Conservation (phyloP, 2,113 vertebrate species). For the Tragelaphus imberbis region DNA sequence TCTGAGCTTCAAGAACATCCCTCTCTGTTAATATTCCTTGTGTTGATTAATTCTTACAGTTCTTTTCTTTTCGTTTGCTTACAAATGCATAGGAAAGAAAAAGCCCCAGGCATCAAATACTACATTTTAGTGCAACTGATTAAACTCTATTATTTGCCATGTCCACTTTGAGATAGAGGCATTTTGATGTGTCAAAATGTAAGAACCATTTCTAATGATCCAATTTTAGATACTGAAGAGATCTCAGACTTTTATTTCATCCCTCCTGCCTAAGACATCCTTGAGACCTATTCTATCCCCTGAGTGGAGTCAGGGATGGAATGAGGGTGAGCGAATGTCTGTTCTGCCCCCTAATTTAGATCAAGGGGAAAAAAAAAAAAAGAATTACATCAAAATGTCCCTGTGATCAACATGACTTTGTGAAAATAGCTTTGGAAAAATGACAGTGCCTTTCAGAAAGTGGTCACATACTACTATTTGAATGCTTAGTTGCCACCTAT, state of each 20-base stretch:
- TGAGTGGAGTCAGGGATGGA: background rate
- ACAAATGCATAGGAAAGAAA: background rate
- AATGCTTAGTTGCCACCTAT: background rate
- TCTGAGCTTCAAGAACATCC: background rate
- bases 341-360: background rate
- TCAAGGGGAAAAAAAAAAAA: background rate
- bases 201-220: background rate
- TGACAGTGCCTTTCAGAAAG: background rate
- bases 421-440: background rate
- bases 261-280: background rate
- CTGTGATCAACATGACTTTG: background rate
- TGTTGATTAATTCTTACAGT: background rate
- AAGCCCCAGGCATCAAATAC: background rate
- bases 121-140: background rate
- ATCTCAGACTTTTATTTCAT: background rate
- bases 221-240: background rate
- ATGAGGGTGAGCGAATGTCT: background rate
- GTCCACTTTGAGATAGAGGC: background rate
- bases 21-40: background rate
- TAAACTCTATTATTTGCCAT: background rate
- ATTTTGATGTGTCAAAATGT: background rate
- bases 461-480: background rate
- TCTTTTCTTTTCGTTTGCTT: background rate
- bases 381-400: background rate
- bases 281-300: background rate